Base-by-base conservation (phyloP, 1,140 invertebrate species). In the Danaus plexippus region DNA sequence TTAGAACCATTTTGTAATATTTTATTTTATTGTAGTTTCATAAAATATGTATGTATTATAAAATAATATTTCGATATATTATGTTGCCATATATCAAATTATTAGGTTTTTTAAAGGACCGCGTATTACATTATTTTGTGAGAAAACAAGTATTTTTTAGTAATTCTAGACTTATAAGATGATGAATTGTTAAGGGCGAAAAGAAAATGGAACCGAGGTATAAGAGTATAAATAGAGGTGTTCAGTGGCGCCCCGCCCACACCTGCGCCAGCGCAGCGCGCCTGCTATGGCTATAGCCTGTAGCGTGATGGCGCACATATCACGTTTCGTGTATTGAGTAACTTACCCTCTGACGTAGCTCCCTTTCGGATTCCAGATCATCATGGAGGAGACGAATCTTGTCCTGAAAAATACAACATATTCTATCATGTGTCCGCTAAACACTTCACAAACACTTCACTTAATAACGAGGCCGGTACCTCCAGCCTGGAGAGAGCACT, bases 351-450 rank as follows among this genome's bases (percentile, higher is more conserved):
- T 97, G 94, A 89, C 97, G 94, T 85, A 98, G 90, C 90, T 98
- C 97, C 87, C 97, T 94, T 91, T 98, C 97, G 87, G 92, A 93
- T 92, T 98, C 97, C 89, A 98, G 91, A 90, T 98, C 97, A 92
- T 98, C 97, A 80, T 97, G 95, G 75, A 98, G 91, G 78, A 98
- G 94, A 88, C 97, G 95, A 88, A 98, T 96, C 91, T 98, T 98
- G 90, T 98, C 97, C 96, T 98, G 91, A 84, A 96, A 86, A 86
- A 84, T 80, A 84, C 71, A 83, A 84, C 52, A 81, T 75, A 79
- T 60, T 76, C 70, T 80, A 85, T 80, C 66, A 81, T 79, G 73
- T 72, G 63, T 80, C 80, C 77, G 70, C 66, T 3, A 69, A 75
- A 71, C 80, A 83, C 78, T 82, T 77, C 80, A 83, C 80, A 80